Conservation (phyloP, 2,888 invertebrate genomes). For the Nomada hirtipes region DNA sequence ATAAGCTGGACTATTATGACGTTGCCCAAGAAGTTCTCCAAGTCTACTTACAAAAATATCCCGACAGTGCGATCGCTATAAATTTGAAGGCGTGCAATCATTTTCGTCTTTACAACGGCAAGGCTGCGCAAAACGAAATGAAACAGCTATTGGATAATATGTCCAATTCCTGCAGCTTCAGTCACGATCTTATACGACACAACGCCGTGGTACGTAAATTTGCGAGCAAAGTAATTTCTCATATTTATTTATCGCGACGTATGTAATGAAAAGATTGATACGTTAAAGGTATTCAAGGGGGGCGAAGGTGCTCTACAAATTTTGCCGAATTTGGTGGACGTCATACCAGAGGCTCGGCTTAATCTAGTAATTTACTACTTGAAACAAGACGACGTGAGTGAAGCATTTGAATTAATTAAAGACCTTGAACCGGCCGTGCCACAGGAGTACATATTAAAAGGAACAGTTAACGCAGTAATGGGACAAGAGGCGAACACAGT, state of each 20-base stretch:
- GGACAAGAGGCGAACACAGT: conserved; percentile 97
- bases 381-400: conserved; percentile 93
- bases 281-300: conserved; percentile 89
- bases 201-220: conserved; percentile 90
- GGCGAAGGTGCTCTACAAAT: conserved; percentile 97
- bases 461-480: conserved; percentile 96
- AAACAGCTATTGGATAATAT: conserved; percentile 91
- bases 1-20: conserved; percentile 99
- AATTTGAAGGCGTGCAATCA: conserved; percentile 96
- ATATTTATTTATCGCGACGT: background rate
- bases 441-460: conserved; percentile 98
- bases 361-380: conserved; percentile 98
- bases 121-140: conserved; percentile 96
- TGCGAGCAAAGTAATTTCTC: background rate
- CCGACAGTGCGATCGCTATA: conserved; percentile 97
- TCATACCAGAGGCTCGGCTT: conserved; percentile 97
- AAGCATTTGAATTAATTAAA: conserved; percentile 95
- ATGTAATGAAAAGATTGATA: background rate
- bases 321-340: conserved; percentile 95
- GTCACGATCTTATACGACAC: conserved; percentile 96
- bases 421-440: conserved; percentile 97
- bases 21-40: conserved; percentile 98
- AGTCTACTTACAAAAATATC: conserved; percentile 95
- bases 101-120: conserved; percentile 95
- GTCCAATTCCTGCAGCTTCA: conserved; percentile 89